Percentiles rank a stretch among this genome's conserved stretches.
These are phyloP conservation scores for Fissipunctia ypsillon DNA, from an alignment of 2,888 invertebrate species.

Conservation along the genomic window DNA sequence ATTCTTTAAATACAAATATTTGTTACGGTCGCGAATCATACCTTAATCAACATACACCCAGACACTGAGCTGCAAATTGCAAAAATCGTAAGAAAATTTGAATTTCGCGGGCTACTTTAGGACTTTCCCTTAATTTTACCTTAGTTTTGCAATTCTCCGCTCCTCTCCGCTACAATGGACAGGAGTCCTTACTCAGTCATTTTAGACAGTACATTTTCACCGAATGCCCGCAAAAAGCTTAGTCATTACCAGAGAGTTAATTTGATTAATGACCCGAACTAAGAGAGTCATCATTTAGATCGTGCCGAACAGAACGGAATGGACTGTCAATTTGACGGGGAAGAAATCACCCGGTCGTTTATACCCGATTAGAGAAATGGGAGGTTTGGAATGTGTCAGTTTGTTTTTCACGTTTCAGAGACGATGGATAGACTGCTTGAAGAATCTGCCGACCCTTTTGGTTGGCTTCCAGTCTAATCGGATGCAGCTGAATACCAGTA, in stretches of 20 bases:
- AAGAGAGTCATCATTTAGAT: constrained; percentile 40
- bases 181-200: background rate
- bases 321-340: constrained; percentile 26
- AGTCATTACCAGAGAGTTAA: constrained; percentile 48
- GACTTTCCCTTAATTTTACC: no score
- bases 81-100: no score
- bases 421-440: background rate
- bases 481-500: background rate
- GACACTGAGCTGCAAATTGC: no score
- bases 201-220: constrained; percentile 31
- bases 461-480: background rate
- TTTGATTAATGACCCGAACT: constrained; percentile 62
- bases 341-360: background rate
- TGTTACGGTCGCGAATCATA: no score
- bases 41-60: no score
- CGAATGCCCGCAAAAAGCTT: constrained; percentile 43
- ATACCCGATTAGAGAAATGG: background rate
- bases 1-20: no score
- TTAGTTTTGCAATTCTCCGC: no score
- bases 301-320: constrained; percentile 32
- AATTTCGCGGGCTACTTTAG: no score
- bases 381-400: background rate
- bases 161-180: background rate
- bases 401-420: background rate
- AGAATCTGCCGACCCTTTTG: background rate